These are phyloP conservation scores for Ganaspis brasiliensis DNA, from an alignment of 2,888 invertebrate species.

Conservation along the genomic window DNA sequence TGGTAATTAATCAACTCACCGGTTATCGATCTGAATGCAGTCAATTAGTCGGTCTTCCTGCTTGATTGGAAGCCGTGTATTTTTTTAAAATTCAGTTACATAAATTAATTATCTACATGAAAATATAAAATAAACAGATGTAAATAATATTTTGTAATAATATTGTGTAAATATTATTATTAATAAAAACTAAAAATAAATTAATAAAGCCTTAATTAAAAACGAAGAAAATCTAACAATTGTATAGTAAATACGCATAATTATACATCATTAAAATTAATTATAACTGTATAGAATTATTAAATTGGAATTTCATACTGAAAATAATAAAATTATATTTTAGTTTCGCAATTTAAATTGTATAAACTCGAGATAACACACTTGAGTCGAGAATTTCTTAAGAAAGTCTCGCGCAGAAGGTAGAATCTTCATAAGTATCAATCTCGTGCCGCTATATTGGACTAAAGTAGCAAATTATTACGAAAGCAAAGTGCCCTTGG, in stretches of 20 bases:
- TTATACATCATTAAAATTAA: too few species aligned
- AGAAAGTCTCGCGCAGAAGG: neutral
- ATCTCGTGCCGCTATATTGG: neutral
- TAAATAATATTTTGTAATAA: too few species aligned
- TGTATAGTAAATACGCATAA: too few species aligned
- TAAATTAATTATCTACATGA: neutral
- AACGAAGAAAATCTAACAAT: too few species aligned
- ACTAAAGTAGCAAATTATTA: constrained; percentile 6
- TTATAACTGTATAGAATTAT: too few species aligned
- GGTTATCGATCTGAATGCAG: constrained; percentile 19
- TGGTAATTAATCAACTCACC: constrained; percentile 30
- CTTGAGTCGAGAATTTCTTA: neutral
- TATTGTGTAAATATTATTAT: too few species aligned
- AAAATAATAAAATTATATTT: neutral
- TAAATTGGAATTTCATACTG: neutral
- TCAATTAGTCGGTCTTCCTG: constrained; percentile 19
- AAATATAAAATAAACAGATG: too few species aligned
- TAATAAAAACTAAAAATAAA: too few species aligned
- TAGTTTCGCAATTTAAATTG: neutral
- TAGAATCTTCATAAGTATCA: constrained; percentile 12
- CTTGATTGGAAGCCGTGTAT: constrained; percentile 14
- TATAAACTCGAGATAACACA: neutral
- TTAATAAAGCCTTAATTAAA: too few species aligned
- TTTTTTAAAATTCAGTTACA: neutral
- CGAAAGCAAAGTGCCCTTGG: constrained; percentile 12